Percentiles rank a stretch among this genome's conserved stretches.
These are phyloP conservation scores for Rhinichthys klamathensis DNA, from an alignment of 2,113 vertebrate genomes.

Conservation along the genomic window DNA sequence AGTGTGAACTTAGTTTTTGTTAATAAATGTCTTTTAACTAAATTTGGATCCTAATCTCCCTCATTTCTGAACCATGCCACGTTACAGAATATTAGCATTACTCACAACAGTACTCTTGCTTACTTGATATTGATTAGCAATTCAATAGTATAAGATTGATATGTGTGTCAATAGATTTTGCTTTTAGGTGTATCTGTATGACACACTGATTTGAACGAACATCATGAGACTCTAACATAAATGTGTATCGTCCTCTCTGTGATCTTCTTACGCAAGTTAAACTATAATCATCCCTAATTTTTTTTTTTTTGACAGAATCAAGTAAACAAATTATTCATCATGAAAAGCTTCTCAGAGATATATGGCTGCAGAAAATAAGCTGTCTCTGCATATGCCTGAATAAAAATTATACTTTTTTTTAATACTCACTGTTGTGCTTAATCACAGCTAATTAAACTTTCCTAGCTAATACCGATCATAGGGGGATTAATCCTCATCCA, in stretches of 20 bases:
- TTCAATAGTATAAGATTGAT: neutral
- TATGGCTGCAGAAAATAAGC: conserved; percentile 37
- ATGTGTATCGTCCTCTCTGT: conserved; percentile 47
- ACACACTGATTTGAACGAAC: neutral
- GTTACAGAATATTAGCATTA: too few relatives aligned
- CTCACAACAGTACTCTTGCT: too few relatives aligned
- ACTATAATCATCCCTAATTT: neutral
- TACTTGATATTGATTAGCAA: too few relatives aligned
- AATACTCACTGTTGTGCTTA: conserved; percentile 10
- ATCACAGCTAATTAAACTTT: conserved; percentile 50
- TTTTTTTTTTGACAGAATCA: neutral
- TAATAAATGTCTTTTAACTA: too few relatives aligned
- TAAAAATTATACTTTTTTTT: neutral
- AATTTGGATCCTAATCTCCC: too few relatives aligned
- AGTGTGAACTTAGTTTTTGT: too few relatives aligned
- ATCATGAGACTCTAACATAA: neutral
- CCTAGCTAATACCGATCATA: conserved; percentile 27
- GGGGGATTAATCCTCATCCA: conserved; percentile 10
- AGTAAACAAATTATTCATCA: conserved; percentile 37
- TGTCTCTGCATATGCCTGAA: conserved; percentile 24
- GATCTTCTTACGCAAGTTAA: conserved; percentile 6
- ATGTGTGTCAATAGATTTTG: neutral
- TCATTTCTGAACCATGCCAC: too few relatives aligned
- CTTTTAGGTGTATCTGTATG: neutral
- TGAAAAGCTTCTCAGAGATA: conserved; percentile 36